A percentile compares a stretch with the other conserved stretches of the same genome.
These are phyloP conservation scores for Delphinus delphis DNA, from an alignment of 2,113 vertebrate species.

Conservation along the genomic window DNA sequence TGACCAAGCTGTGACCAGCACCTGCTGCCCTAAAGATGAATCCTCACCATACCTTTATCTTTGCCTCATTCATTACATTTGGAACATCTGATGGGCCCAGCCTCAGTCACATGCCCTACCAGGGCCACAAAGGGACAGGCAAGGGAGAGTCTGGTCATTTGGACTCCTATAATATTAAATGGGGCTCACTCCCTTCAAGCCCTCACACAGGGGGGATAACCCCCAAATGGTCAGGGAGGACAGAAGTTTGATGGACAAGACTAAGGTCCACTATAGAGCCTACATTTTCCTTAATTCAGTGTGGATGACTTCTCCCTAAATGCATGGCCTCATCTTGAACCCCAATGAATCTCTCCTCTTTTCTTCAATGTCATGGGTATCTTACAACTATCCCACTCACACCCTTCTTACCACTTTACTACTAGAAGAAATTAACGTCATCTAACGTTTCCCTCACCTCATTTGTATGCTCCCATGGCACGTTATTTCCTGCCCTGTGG, in stretches of 20 bases:
- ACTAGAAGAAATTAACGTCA: background rate
- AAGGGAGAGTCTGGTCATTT: background rate
- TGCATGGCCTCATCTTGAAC: background rate
- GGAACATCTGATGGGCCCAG: too few relatives aligned
- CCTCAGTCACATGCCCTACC: background rate
- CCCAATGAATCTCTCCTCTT: background rate
- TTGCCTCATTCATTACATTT: background rate
- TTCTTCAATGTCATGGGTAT: background rate
- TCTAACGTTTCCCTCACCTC: background rate
- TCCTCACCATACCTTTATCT: background rate
- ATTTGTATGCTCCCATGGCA: background rate
- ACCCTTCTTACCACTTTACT: background rate
- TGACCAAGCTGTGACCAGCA: background rate
- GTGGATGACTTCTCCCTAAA: background rate
- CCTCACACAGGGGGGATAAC: background rate
- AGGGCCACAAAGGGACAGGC: background rate
- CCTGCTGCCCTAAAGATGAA: background rate
- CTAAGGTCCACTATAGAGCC: background rate
- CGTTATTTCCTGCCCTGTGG: background rate
- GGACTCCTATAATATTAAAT: background rate
- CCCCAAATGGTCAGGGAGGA: background rate
- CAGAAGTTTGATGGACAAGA: background rate
- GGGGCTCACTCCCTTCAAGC: background rate
- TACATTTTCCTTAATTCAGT: background rate
- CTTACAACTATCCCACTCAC: background rate